Evolutionary conservation across 2,113 vertebrate species (phyloP).

Genomic region (Gavia stellata): DNA sequence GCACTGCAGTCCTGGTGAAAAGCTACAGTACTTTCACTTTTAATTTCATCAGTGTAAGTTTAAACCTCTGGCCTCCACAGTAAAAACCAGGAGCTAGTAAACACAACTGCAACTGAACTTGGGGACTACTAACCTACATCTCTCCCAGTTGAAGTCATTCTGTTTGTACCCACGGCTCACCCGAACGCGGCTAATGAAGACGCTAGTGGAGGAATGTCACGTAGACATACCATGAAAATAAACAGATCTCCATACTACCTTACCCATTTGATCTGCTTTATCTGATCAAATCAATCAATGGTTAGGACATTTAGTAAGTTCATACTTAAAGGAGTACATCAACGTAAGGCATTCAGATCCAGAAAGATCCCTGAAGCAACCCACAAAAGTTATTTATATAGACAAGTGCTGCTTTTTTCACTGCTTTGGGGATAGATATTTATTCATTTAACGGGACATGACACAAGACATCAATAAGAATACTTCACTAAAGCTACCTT

Average conservation of each 20-base stretch:
- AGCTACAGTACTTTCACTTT: slow-evolving; percentile 37
- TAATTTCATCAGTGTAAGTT: slow-evolving; percentile 2
- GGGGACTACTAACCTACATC: slow-evolving; percentile 27
- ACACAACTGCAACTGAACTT: slow-evolving; percentile 5
- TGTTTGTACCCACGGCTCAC: background rate
- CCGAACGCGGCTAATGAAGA: background rate
- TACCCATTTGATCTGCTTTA: background rate
- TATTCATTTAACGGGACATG: background rate
- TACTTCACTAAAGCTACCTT: background rate
- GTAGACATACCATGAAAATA: background rate
- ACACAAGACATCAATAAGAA: background rate
- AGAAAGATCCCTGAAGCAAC: background rate
- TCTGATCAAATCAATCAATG: background rate
- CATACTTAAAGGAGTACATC: background rate
- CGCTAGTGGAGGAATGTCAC: background rate
- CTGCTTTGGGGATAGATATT: background rate
- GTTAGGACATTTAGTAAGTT: background rate
- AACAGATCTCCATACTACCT: background rate
- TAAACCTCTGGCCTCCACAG: background rate
- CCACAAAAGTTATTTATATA: background rate
- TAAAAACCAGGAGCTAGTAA: slow-evolving; percentile 11
- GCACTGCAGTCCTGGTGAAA: background rate
- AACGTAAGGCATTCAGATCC: background rate
- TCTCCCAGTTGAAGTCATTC: background rate
- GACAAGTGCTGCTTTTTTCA: background rate